Evolutionary conservation across 2,888 invertebrate species (phyloP), one percentile per base, ranked within the genome.

Genomic region (Phlogophora meticulosa): DNA sequence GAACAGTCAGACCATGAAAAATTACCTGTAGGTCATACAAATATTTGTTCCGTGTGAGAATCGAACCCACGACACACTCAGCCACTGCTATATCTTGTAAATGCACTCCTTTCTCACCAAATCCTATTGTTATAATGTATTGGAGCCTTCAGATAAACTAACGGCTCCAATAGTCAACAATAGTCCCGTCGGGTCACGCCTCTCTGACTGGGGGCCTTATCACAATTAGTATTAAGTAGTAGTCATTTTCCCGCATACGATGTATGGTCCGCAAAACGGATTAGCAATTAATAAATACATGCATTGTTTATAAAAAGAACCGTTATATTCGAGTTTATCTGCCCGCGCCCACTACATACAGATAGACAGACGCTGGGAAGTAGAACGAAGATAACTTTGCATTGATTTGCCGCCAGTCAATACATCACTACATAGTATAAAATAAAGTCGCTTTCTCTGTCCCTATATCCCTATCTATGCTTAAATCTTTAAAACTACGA

Each of bases 261-360:
- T 7, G 20, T 63, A 42, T 53, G 36, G 48, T 48, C 22, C 22
- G 43, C 57, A 64, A 62, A 59, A 20, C 57, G 72, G 64, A 77
- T 74, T 72, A 72, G 15, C 66, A 65, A 78, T 78, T 56, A 49
- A 62, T 62, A 56, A 62, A 58, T 57, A 59, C 55, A 73, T 40
- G 78, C 74, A 65, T 60, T 72, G 78, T 78, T 60, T 60, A 76
- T 57, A 46, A 45, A 34, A 43, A 48, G 20, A 3, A 22, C 59
- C 66, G 67, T 61, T 76, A 80, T 59, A 55, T 51, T 65, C 20
- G 61, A 60, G 49, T 78, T 68, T 72, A 74, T 74, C 72, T 70
- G 65, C n/a, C n/a, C n/a, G n/a, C 83, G 68, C 81, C 81, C 70
- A 80, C 81, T 68, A 80, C 52, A 24, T n/a, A 28, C 69, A 64